Conservation (phyloP, 37 sponge, comb jelly and placozoan genomes). For the Spongilla lacustris region DNA sequence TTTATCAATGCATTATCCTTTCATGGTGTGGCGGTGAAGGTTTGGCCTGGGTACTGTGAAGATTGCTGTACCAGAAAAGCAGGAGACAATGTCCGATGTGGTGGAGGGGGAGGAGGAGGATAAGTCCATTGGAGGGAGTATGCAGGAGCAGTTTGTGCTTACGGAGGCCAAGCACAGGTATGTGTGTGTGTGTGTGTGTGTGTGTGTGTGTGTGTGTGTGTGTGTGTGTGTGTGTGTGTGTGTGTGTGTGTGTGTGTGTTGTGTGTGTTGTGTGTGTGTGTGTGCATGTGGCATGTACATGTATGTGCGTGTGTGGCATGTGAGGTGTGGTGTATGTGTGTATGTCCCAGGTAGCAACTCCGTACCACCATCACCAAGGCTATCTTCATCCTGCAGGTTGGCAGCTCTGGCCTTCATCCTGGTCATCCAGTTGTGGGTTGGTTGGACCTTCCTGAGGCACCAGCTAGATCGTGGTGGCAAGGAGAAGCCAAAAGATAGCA, state of each 20-base stretch:
- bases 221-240: neutral
- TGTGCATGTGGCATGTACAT: no score
- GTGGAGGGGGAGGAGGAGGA: constrained; percentile 17
- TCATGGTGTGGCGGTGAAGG: neutral
- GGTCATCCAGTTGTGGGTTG: constrained; percentile 63
- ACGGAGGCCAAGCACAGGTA: constrained; percentile 1
- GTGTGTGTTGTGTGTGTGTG: no score
- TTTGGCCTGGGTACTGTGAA: constrained; percentile 1
- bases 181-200: neutral
- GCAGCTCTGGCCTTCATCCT: constrained; percentile 58
- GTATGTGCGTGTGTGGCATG: no score
- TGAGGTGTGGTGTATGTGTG: no score
- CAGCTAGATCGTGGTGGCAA: constrained; percentile 22
- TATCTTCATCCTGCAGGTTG: constrained; percentile 22
- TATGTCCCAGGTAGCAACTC: no score
- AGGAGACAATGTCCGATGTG: neutral
- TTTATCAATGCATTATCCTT: no score
- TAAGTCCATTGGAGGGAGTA: neutral
- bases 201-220: neutral
- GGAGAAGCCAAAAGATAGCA: neutral
- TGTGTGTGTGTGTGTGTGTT: neutral
- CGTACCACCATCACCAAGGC: neutral
- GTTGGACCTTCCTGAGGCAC: constrained; percentile 62
- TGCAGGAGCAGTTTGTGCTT: neutral
- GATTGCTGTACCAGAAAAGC: neutral